A percentile compares a stretch with the other conserved stretches of the same genome.
These are phyloP conservation scores for Pectinophora gossypiella DNA, from an alignment of 1,140 invertebrate genomes.

Conservation along the genomic window DNA sequence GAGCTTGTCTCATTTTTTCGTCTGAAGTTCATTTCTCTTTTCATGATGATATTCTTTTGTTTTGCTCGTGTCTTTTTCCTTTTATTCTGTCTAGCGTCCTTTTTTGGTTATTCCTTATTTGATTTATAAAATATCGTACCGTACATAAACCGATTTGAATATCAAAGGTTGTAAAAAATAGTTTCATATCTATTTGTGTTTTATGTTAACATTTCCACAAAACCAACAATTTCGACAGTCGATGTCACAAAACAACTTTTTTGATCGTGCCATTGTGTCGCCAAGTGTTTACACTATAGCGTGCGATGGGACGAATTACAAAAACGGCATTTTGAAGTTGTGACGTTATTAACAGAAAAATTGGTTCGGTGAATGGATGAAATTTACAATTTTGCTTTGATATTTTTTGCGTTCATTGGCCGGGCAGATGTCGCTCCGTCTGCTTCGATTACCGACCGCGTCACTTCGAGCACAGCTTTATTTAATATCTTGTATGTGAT, in stretches of 20 bases:
- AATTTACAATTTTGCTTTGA: conserved; percentile 33
- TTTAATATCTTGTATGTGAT: conserved; percentile 41
- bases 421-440: conserved; percentile 45
- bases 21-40: not conserved
- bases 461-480: conserved; percentile 46
- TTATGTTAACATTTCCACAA: conserved; percentile 17
- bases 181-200: not conserved
- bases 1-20: not conserved
- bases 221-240: conserved; percentile 25
- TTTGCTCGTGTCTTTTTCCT: not conserved
- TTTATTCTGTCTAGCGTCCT: too few relatives aligned
- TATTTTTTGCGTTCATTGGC: conserved; percentile 34
- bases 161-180: not conserved
- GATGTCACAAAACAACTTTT: conserved; percentile 26
- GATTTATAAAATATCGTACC: too few relatives aligned
- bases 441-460: conserved; percentile 40
- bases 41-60: not conserved
- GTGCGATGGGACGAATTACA: conserved; percentile 20
- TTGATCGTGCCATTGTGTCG: conserved; percentile 28
- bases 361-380: conserved; percentile 41
- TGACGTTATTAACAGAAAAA: conserved; percentile 64
- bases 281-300: conserved; percentile 48
- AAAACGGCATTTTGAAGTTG: conserved; percentile 40
- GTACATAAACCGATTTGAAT: not conserved
- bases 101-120: too few relatives aligned